Base-by-base conservation (phyloP, 2,113 vertebrate genomes). In the Chitala chitala region DNA sequence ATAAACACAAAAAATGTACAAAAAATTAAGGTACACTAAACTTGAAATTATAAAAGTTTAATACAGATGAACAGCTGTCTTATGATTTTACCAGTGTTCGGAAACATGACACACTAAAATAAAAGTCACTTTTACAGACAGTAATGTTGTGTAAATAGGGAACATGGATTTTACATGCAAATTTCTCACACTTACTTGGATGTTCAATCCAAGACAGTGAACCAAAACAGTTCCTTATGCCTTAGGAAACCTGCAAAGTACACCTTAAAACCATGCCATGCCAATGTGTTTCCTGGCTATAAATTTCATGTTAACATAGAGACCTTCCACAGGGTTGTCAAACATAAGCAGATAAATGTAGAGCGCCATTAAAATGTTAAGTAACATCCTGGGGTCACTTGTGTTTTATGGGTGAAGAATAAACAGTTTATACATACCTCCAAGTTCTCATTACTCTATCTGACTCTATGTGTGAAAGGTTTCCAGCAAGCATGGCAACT, bases 351-450 rank as follows among this genome's bases (percentile, higher is more conserved):
- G 38, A 38, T 38, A 38, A 65, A 13, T 44, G 12, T 1, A n/a
- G 63, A 42, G 38, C 22, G 9, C 33, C 17, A 3, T 42, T 40
- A 42, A 7, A 22, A 42, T 2, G 7, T 38, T 65, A n/a, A 65
- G 10, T 65, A 26, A 1, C 12, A 51, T 15, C 20, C 36, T 24
- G 1, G 29, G 29, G 29, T 59, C 56, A 59, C 29, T 4, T 58
- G 15, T 12, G 46, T 15, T 29, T 24, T 31, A 46, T 13, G 20
- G 33, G 26, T 5, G 58, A 13, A 69, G 70, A 40, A 46, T 6
- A 74, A 53, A 72, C 33, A 54, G 68, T 79, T 77, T 79, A 79
- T 44, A 10, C 59, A 72, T 75, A 50, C 65, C 53, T 31, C 33
- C 33, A 48, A n/a, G 46, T 51, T 44, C 50, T 53, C 75, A 77